Conservation (phyloP, 2,888 invertebrate species). For the Ischnus inquisitorius region DNA sequence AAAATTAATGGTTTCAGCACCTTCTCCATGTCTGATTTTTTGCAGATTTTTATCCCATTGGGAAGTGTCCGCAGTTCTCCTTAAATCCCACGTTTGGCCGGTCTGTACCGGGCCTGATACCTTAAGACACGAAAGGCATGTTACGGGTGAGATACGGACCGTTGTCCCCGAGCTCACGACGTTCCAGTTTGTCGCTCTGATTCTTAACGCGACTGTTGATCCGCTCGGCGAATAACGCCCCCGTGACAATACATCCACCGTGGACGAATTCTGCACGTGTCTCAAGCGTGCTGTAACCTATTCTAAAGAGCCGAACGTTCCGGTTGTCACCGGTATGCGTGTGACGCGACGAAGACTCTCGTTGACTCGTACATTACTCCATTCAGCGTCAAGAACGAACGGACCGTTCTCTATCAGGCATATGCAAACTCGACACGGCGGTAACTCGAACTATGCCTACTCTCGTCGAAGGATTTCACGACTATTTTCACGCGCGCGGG, state of each 20-base stretch:
- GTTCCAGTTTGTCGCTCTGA: background rate
- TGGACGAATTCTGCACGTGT: conserved; percentile 52
- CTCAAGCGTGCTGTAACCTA: conserved; percentile 34
- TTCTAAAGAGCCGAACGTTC: conserved; percentile 41
- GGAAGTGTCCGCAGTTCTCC: no score
- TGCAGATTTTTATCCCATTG: no score
- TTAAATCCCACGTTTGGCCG: no score
- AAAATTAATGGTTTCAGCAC: no score
- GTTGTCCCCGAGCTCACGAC: background rate
- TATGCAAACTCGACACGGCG: conserved; percentile 16
- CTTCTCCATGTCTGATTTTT: no score
- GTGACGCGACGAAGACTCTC: conserved; percentile 36
- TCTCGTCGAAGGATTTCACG: conserved; percentile 35
- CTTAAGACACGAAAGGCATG: no score
- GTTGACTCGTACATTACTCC: conserved; percentile 25
- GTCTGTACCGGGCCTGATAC: no score
- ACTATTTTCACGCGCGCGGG: background rate
- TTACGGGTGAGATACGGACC: background rate
- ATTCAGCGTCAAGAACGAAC: conserved; percentile 48
- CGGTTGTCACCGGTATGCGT: conserved; percentile 53
- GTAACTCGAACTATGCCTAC: conserved; percentile 26
- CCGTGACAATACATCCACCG: background rate
- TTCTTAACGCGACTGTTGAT: conserved; percentile 32
- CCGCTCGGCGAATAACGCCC: conserved; percentile 2
- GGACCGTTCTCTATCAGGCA: conserved; percentile 43